Evolutionary conservation across 2,797 vertebrate species (phyloP), one percentile per base, ranked within the genome.

Genomic region (Arrhamphus sclerolepis): DNA sequence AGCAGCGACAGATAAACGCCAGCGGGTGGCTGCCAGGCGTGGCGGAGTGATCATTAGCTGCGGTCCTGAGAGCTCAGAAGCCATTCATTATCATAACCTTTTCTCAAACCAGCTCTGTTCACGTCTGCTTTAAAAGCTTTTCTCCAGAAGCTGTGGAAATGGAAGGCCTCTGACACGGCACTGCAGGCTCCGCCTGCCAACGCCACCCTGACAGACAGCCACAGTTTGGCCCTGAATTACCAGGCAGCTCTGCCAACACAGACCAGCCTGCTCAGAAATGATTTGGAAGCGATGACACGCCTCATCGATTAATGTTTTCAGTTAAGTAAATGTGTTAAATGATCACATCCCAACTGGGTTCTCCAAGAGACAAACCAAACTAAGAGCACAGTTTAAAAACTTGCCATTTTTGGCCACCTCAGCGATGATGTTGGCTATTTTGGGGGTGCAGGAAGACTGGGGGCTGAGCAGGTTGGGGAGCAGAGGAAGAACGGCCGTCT

Each of bases 321-420:
- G 24, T 26, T 6, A 26, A 26, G 6, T 26, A 26, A 26, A 26
- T 6, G 24, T 26, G 2, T 6, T 26, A 26, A 6, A 26, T 26
- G 24, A 26, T 26, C 24, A 6, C 3, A 3, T 26, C 24, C 24
- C 6, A 26, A 26, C 2, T 26, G 6, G 24, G 24, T 26, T 31
- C 26, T 29, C 8, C 17, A 28, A 29, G 29, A 3, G 2, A 26
- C 6, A 26, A 26, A 26, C 24, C 6, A 26, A 26, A 3, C 24
- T 26, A 26, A 26, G 24, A 26, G 24, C 24, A 26, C 24, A 26
- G 24, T 26, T 26, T 26, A 6, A 84, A 91, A 90, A 53, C 95
- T 94, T 92, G 98, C 97, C 97, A 81, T 98, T 99, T 96, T 98
- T 98, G 87, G 97, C 97, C 91, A 98, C 84, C 91, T 99, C 97